Conservation (phyloP, 2,797 vertebrate genomes). For the Sebastes nivosus region DNA sequence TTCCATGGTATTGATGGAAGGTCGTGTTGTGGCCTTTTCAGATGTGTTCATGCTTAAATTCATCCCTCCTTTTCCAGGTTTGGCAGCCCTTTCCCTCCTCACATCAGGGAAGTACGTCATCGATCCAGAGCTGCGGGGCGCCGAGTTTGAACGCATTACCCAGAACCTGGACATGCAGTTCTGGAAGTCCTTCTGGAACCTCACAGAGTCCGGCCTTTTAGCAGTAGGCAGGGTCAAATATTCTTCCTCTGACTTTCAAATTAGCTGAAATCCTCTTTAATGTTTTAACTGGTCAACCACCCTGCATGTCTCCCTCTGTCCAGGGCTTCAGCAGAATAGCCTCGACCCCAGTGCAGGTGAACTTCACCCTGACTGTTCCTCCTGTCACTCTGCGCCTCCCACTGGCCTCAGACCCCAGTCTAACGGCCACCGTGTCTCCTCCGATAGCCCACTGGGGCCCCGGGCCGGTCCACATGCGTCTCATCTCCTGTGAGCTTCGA, state of each 20-base stretch:
- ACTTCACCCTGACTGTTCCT: constrained; percentile 78
- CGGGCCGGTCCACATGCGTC: constrained; percentile 77
- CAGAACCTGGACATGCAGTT: constrained; percentile 85
- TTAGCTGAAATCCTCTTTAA: neutral
- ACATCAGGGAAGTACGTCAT: constrained; percentile 84
- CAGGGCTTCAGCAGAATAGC: constrained; percentile 80
- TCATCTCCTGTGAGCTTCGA: constrained; percentile 79
- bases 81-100: constrained; percentile 81
- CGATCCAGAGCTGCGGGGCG: constrained; percentile 82
- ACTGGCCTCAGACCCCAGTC: constrained; percentile 76
- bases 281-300: neutral
- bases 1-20: neutral
- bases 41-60: neutral
- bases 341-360: constrained; percentile 76
- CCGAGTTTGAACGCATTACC: constrained; percentile 83
- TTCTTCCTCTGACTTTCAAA: neutral
- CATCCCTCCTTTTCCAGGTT: constrained; percentile 58
- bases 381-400: constrained; percentile 73
- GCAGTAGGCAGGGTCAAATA: constrained; percentile 72
- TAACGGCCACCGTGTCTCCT: constrained; percentile 68
- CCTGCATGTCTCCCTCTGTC: neutral
- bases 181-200: constrained; percentile 87
- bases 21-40: neutral
- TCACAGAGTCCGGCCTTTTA: constrained; percentile 82
- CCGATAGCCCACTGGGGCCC: constrained; percentile 84